Evolutionary conservation across 2,888 invertebrate species (phyloP), one percentile per base, ranked within the genome.

Genomic region (Marronus borbonicus): DNA sequence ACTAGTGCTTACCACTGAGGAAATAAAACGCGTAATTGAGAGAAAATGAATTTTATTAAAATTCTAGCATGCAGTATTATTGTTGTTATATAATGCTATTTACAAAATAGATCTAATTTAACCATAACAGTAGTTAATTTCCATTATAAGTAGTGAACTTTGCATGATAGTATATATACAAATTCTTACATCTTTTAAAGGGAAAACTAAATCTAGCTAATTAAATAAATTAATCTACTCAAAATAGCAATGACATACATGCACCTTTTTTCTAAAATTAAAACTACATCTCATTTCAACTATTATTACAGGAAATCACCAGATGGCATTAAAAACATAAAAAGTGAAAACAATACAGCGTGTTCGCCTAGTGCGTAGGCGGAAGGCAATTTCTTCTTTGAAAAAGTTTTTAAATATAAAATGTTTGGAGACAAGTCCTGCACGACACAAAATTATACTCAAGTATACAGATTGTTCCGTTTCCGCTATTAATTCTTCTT

Each of bases 1-100:
- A 17, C 17, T 17, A 17, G 31, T 31, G 5, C 31, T 31, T 31
- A 31, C 31, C 31, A 5, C 5, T 31, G 31, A 4, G 31, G 83
- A 83, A 68, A 69, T 17, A 64, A 70, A 60, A 77, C 36, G 44
- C 24, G 10, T n/a, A 62, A 50, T 65, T 84, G 85, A 86, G 86
- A 85, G 85, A 85, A 86, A 86, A 84, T 86, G 85, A 85, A 85
- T 86, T 85, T 86, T 86, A 86, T 86, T 86, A 85, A 86, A 86
- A 86, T 85, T 84, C 85, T 86, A 84, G 85, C 86, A 86, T 85
- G 86, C 85, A 85, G 84, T 85, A 85, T 85, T 84, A 83, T 44
- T 44, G 39, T 84, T 84, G 83, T 31, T 31, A 31, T 84, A 84
- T 85, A 86, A 86, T 85, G 80, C 85, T 86, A 86, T 86, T 86